phyloP scores from a whole-genome alignment of 2,888 invertebrate genomes.

The Podabrus alpinus region DNA sequence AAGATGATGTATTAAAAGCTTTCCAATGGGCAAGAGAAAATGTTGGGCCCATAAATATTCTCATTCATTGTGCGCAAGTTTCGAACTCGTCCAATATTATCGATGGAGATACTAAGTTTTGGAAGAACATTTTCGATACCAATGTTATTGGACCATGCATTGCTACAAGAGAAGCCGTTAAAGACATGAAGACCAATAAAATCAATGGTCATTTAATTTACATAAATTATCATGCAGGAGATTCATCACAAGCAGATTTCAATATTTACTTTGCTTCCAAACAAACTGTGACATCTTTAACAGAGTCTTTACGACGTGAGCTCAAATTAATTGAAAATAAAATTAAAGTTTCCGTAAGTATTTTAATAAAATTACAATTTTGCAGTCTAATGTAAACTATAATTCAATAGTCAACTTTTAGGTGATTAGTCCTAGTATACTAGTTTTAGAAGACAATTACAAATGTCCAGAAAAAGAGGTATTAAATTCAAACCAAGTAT shows the following conservation, averaged over 20 bases:
- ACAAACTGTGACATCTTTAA: neutral
- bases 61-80: neutral
- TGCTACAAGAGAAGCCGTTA: neutral
- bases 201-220: neutral
- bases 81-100: neutral
- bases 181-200: neutral
- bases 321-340: neutral
- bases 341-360: conserved; percentile 1
- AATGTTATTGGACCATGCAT: neutral
- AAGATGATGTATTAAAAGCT: neutral
- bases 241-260: neutral
- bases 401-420: neutral
- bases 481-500: neutral
- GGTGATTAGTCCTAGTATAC: neutral
- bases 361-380: neutral
- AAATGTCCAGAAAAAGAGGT: neutral
- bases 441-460: neutral
- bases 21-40: neutral
- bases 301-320: neutral
- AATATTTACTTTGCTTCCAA: neutral
- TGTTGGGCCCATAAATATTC: neutral
- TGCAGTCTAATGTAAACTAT: neutral
- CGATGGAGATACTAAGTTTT: neutral
- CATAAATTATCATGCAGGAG: neutral
- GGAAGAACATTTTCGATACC: neutral